Evolutionary conservation across 2,797 vertebrate genomes (phyloP).

Genomic region (Sternarchorhynchus goeldii): DNA sequence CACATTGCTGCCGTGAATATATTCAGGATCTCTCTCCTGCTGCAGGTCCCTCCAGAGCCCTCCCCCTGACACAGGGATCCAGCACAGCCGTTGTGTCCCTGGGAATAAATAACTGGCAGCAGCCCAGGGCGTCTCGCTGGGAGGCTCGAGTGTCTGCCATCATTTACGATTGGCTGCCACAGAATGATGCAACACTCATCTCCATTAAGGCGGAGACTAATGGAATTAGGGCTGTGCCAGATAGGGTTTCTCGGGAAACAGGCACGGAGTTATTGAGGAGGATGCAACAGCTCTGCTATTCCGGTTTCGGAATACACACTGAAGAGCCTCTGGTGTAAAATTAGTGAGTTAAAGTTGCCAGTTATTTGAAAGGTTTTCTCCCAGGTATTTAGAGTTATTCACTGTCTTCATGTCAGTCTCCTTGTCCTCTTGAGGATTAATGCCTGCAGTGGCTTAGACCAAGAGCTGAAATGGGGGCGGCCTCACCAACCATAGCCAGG

Average conservation of each 20-base stretch:
- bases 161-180: constrained; percentile 50
- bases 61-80: constrained; percentile 21
- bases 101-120: constrained; percentile 56
- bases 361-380: background rate
- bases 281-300: background rate
- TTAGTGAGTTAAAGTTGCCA: constrained; percentile 6
- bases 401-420: background rate
- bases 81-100: constrained; percentile 41
- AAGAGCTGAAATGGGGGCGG: constrained; percentile 16
- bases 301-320: background rate
- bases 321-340: constrained; percentile 1
- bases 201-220: constrained; percentile 50
- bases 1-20: constrained; percentile 40
- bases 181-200: constrained; percentile 36
- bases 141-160: constrained; percentile 50
- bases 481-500: constrained; percentile 23
- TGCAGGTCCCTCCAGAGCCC: constrained; percentile 23
- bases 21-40: constrained; percentile 39
- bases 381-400: no score
- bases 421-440: constrained; percentile 1
- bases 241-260: constrained; percentile 31
- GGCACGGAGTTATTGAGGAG: background rate
- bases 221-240: constrained; percentile 45
- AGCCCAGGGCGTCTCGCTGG: constrained; percentile 47
- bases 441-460: constrained; percentile 13